These are phyloP conservation scores for Leucophenga varia DNA, from an alignment of 1,140 invertebrate species.

Conservation along the genomic window DNA sequence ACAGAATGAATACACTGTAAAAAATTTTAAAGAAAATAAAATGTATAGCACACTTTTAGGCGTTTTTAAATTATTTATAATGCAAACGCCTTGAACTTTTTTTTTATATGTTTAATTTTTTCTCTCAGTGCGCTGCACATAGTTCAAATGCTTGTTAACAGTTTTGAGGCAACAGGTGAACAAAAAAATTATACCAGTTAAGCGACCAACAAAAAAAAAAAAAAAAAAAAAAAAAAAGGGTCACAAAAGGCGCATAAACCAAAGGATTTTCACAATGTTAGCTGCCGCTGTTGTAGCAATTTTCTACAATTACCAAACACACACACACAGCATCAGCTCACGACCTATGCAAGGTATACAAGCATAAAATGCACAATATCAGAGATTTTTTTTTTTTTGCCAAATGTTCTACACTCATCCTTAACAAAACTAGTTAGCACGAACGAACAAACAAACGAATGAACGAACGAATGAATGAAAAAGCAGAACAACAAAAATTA, in stretches of 20 bases:
- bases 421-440: too few species aligned
- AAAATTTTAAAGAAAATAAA: slow-evolving; percentile 41
- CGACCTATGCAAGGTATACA: slow-evolving; percentile 8
- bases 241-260: slow-evolving; percentile 7
- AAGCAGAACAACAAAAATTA: slow-evolving; percentile 27
- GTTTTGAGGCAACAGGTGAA: slow-evolving; percentile 40
- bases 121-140: slow-evolving; percentile 22
- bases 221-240: slow-evolving; percentile 12
- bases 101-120: too few species aligned
- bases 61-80: too few species aligned
- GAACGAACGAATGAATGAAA: not conserved
- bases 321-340: slow-evolving; percentile 8
- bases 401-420: too few species aligned
- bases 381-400: slow-evolving; percentile 36
- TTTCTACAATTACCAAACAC: slow-evolving; percentile 51
- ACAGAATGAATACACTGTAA: too few species aligned
- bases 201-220: slow-evolving; percentile 13
- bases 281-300: slow-evolving; percentile 49
- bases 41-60: slow-evolving; percentile 44
- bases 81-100: too few species aligned
- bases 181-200: not conserved
- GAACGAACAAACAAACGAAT: too few species aligned
- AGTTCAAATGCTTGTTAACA: slow-evolving; percentile 54
- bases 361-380: slow-evolving; percentile 50
- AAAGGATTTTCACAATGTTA: slow-evolving; percentile 53